These are phyloP conservation scores for Lates calcarifer DNA, from an alignment of 2,113 vertebrate genomes.

Conservation along the genomic window DNA sequence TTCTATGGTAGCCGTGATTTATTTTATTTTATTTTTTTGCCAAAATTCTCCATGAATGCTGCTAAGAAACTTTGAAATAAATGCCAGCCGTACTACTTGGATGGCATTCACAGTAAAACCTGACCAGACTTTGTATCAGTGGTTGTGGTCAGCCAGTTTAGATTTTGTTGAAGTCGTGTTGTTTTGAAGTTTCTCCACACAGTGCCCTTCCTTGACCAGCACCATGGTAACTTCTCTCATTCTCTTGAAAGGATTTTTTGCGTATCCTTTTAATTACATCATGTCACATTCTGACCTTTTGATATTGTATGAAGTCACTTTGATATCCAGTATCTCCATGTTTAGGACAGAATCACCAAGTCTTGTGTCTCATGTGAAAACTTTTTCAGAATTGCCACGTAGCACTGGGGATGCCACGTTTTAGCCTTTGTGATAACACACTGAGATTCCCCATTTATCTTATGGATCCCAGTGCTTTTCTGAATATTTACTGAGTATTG, in stretches of 20 bases:
- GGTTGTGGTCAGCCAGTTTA: slow-evolving; percentile 20
- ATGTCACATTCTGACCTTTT: slow-evolving; percentile 43
- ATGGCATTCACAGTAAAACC: slow-evolving; percentile 33
- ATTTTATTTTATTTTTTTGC: slow-evolving; percentile 28
- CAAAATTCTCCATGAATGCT: slow-evolving; percentile 69
- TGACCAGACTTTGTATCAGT: slow-evolving; percentile 35
- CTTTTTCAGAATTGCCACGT: slow-evolving; percentile 67
- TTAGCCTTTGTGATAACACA: slow-evolving; percentile 54
- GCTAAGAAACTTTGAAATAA: slow-evolving; percentile 59
- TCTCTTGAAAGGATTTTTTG: slow-evolving; percentile 25
- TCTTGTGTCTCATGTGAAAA: slow-evolving; percentile 62
- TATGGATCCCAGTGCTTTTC: slow-evolving; percentile 62
- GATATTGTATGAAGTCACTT: slow-evolving; percentile 65
- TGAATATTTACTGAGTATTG: slow-evolving; percentile 80
- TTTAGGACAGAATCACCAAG: slow-evolving; percentile 57
- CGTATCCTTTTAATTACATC: slow-evolving; percentile 32
- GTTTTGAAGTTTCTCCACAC: slow-evolving; percentile 43
- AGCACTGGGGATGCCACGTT: slow-evolving; percentile 59
- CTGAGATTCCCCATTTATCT: slow-evolving; percentile 35
- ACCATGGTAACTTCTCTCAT: slow-evolving; percentile 22
- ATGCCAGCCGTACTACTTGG: slow-evolving; percentile 36
- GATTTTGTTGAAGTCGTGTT: slow-evolving; percentile 25
- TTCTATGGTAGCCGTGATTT: slow-evolving; percentile 46
- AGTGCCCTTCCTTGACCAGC: slow-evolving; percentile 55
- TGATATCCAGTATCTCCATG: slow-evolving; percentile 61